Conservation (phyloP, 2,113 vertebrate genomes). For the Ptilonorhynchus violaceus region DNA sequence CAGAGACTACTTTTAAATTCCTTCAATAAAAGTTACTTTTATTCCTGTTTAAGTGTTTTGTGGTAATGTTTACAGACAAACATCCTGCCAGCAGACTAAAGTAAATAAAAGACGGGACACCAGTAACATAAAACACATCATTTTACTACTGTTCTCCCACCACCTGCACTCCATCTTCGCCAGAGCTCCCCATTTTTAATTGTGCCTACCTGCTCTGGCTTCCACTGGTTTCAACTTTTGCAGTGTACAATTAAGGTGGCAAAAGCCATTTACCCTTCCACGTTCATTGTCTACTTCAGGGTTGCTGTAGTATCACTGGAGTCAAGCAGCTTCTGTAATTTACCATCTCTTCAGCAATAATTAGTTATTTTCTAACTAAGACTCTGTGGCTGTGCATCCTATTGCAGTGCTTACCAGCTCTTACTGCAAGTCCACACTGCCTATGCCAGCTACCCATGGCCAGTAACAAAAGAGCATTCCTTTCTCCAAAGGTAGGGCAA, state of each 20-base stretch:
- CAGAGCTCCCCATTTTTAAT: not conserved
- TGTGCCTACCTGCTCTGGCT: not conserved
- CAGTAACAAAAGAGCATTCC: not conserved
- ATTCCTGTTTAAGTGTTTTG: constrained; percentile 48
- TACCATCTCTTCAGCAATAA: not conserved
- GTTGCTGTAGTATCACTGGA: not conserved
- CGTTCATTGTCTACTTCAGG: not conserved
- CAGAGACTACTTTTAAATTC: constrained; percentile 62
- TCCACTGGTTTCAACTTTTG: not conserved
- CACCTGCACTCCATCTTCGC: not conserved
- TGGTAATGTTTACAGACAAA: constrained; percentile 61
- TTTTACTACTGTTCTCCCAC: constrained; percentile 8
- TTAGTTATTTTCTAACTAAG: not conserved
- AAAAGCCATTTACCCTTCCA: not conserved
- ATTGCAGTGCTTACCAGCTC: not conserved
- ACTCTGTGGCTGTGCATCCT: not conserved
- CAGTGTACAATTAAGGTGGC: not conserved
- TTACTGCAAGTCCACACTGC: not conserved
- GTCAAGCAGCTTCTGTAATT: not conserved
- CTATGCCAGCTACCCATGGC: not conserved
- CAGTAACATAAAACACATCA: constrained; percentile 11
- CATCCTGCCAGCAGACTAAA: constrained; percentile 42
- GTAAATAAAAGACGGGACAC: constrained; percentile 46
- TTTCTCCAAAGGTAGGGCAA: not conserved
- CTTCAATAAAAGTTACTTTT: constrained; percentile 64